Percentiles rank a stretch among this genome's conserved stretches.
Evolutionary conservation across 64 coral and sea anemone species (phyloP).

Genomic region (Porites lutea): DNA sequence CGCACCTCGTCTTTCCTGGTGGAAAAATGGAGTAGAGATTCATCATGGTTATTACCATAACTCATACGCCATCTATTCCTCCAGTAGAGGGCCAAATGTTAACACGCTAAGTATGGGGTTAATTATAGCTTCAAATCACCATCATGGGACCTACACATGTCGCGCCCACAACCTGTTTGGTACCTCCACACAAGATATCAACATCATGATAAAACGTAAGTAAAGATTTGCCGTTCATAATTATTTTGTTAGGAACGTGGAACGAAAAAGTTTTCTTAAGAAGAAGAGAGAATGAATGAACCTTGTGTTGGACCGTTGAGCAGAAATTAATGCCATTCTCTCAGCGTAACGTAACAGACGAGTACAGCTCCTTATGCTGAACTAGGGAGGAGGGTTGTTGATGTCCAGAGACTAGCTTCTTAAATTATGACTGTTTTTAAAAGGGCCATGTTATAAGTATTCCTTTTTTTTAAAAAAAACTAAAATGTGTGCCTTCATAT

Average conservation of each 20-base stretch:
- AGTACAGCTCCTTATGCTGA: too few species aligned
- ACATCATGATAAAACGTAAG: constrained; percentile 9
- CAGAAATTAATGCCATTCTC: neutral
- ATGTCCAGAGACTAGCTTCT: too few species aligned
- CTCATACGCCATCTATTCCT: neutral
- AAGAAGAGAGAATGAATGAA: too few species aligned
- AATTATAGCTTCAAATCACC: neutral
- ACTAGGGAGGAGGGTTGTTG: too few species aligned
- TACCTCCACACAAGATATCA: neutral
- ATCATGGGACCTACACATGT: neutral
- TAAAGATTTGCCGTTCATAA: neutral
- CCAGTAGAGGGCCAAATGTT: too few species aligned
- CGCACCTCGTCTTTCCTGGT: constrained; percentile 6
- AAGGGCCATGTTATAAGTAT: too few species aligned
- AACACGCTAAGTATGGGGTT: neutral
- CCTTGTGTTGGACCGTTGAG: neutral
- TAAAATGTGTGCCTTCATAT: too few species aligned
- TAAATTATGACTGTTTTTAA: too few species aligned
- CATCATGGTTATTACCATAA: neutral
- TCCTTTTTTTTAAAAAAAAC: too few species aligned
- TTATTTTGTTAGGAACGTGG: neutral
- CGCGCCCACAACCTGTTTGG: constrained; percentile 28
- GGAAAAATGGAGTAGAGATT: neutral
- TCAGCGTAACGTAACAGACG: neutral
- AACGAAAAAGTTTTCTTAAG: neutral